phyloP scores from a whole-genome alignment of 2,888 invertebrate species.

The Polyommatus icarus region DNA sequence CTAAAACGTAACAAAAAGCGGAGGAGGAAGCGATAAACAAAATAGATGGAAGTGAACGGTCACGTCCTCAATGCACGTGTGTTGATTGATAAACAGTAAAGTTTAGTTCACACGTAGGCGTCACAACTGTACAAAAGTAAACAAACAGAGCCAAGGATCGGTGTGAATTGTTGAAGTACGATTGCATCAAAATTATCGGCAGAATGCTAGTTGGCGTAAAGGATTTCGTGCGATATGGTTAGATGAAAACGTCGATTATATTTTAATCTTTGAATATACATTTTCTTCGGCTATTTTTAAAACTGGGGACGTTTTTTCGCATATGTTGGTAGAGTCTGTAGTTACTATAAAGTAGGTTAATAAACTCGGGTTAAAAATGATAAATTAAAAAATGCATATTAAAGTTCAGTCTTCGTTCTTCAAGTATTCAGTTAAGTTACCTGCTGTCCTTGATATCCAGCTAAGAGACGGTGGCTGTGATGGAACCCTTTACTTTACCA shows the following conservation, averaged over 20 bases:
- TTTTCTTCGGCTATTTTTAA: no score
- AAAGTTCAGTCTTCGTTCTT: no score
- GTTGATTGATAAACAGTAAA: constrained; percentile 1
- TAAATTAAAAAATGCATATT: no score
- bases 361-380: no score
- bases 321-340: no score
- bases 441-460: neutral
- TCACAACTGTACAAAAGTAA: neutral
- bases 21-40: neutral
- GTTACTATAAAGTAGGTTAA: no score
- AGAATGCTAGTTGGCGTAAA: neutral
- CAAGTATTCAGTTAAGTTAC: neutral
- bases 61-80: neutral
- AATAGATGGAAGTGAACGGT: neutral
- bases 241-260: no score
- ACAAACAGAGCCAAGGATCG: neutral
- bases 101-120: neutral
- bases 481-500: neutral
- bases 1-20: neutral
- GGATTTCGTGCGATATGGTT: no score
- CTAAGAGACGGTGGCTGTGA: neutral
- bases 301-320: no score
- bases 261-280: no score
- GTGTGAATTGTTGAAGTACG: neutral
- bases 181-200: no score